Evolutionary conservation across 1,140 invertebrate genomes (phyloP).

Genomic region (Neodiprion virginianus): DNA sequence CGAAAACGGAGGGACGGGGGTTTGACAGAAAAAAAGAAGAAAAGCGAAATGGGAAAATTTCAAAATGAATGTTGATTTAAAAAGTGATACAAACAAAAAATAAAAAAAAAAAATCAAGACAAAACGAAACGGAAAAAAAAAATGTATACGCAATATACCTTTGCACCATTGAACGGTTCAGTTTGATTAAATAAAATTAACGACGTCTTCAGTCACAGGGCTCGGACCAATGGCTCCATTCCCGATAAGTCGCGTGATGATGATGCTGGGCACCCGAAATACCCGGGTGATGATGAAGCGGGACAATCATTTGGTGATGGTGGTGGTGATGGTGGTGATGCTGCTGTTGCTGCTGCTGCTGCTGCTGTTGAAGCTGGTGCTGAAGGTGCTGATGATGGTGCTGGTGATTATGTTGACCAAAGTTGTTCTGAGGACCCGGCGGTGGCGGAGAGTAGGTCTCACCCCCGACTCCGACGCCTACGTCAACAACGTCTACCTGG

Average conservation of each 20-base stretch:
- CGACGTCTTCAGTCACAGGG: conserved; percentile 48
- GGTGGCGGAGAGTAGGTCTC: conserved; percentile 60
- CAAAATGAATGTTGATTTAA: no score
- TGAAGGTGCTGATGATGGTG: conserved; percentile 29
- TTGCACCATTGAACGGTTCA: neutral
- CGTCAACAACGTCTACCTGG: conserved; percentile 52
- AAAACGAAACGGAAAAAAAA: neutral
- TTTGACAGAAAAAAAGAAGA: no score
- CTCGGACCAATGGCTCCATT: conserved; percentile 56
- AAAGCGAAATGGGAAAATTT: no score
- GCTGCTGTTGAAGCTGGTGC: neutral
- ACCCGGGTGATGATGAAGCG: conserved; percentile 40
- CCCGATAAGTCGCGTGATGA: conserved; percentile 46
- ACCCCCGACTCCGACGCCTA: conserved; percentile 52
- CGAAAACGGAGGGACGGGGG: no score
- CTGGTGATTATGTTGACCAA: conserved; percentile 43
- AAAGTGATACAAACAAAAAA: no score
- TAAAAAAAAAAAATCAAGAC: neutral
- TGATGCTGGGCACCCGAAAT: conserved; percentile 44
- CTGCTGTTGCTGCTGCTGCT: neutral
- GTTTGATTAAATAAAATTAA: no score
- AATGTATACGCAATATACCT: neutral
- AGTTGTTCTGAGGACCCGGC: conserved; percentile 58
- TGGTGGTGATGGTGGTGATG: conserved; percentile 40
- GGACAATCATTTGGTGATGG: conserved; percentile 41